phyloP scores from a whole-genome alignment of 30 jellyfish, hydroid and myxozoan genomes.

The Sanderia malayensis region DNA sequence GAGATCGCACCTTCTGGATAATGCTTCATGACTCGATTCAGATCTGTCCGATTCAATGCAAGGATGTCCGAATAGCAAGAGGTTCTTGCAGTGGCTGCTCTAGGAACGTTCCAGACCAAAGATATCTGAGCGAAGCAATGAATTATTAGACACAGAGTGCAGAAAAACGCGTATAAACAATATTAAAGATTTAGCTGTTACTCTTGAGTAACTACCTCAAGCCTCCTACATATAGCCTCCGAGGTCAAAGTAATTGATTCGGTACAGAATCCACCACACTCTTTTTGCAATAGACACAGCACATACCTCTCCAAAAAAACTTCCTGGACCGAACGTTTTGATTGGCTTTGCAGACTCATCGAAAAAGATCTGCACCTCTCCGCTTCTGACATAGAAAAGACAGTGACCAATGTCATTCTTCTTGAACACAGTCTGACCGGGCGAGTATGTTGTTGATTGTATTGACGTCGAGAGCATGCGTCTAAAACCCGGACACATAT shows the following conservation, averaged over 20 bases:
- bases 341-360: constrained; percentile 29
- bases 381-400: constrained; percentile 52
- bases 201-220: too few species aligned
- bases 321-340: constrained; percentile 47
- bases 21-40: constrained; percentile 48
- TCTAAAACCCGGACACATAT: constrained; percentile 31
- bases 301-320: constrained; percentile 80
- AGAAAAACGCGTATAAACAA: too few species aligned
- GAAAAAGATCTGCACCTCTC: constrained; percentile 41
- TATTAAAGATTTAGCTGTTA: too few species aligned
- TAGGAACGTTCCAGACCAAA: constrained; percentile 55
- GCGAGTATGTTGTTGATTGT: constrained; percentile 43
- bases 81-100: constrained; percentile 72
- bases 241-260: too few species aligned
- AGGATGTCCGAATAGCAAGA: constrained; percentile 58
- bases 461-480: constrained; percentile 57
- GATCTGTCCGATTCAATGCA: constrained; percentile 49
- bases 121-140: constrained; percentile 33
- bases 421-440: constrained; percentile 56
- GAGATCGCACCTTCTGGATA: constrained; percentile 81
- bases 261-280: too few species aligned
- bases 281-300: too few species aligned
- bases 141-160: too few species aligned
- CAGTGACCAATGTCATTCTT: constrained; percentile 64
- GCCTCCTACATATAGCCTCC: too few species aligned